Percentiles rank a stretch among this genome's conserved stretches.
These are phyloP conservation scores for Caenorhabditis wallacei DNA, from an alignment of 2,888 invertebrate genomes.

Conservation along the genomic window DNA sequence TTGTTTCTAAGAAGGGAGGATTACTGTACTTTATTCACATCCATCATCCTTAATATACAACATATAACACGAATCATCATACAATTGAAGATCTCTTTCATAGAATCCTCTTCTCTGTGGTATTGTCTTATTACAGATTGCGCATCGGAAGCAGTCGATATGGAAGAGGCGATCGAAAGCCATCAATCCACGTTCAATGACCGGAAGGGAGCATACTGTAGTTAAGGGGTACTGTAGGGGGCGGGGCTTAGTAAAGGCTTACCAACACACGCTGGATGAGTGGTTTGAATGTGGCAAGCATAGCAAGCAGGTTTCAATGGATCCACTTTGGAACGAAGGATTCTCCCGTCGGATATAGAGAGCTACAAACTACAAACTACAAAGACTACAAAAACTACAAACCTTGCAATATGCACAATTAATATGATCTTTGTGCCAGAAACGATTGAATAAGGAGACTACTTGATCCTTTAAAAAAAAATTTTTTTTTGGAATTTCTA, in stretches of 20 bases:
- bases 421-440: conserved; percentile 56
- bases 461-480: conserved; percentile 20
- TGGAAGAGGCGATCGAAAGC: conserved; percentile 46
- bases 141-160: conserved; percentile 52
- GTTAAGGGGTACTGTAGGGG: neutral
- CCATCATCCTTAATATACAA: conserved; percentile 19
- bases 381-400: conserved; percentile 2
- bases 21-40: too few species aligned
- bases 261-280: conserved; percentile 53
- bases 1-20: neutral
- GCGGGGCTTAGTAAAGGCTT: neutral
- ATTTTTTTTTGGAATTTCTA: neutral
- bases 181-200: conserved; percentile 31
- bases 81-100: conserved; percentile 39
- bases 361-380: conserved; percentile 27
- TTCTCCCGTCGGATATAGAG: conserved; percentile 29
- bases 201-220: conserved; percentile 40
- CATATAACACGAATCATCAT: conserved; percentile 29
- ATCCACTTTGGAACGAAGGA: conserved; percentile 22
- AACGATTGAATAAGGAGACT: conserved; percentile 33
- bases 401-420: conserved; percentile 49
- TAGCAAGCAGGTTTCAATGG: conserved; percentile 42
- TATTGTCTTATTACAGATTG: conserved; percentile 42
- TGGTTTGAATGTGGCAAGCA: conserved; percentile 45
- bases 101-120: conserved; percentile 42